Evolutionary conservation across 1,140 invertebrate genomes (phyloP).

Genomic region (Ridgeia piscesae): DNA sequence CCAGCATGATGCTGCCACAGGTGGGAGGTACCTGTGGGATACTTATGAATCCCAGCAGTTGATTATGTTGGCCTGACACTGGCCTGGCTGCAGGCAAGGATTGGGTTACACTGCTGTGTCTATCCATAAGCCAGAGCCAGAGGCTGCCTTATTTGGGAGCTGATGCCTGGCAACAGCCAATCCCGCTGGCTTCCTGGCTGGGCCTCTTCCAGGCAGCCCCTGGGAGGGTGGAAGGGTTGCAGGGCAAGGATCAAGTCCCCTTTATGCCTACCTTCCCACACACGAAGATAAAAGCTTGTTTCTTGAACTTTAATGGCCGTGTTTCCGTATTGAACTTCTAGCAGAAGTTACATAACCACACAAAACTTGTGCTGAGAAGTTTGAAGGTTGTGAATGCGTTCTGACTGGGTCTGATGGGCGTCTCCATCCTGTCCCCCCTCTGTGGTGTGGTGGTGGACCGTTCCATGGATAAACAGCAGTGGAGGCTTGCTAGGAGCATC

Average conservation of each 20-base stretch:
- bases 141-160: neutral
- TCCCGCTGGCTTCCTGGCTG: conserved; percentile 2
- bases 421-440: neutral
- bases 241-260: neutral
- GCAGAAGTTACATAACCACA: neutral
- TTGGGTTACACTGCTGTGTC: neutral
- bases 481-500: neutral
- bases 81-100: neutral
- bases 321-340: neutral
- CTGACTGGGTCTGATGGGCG: neutral
- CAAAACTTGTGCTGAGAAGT: neutral
- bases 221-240: neutral
- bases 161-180: conserved; percentile 3
- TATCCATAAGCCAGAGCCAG: neutral
- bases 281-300: neutral
- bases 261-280: neutral
- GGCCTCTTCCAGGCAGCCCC: neutral
- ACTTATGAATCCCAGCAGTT: neutral
- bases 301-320: neutral
- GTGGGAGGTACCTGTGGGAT: neutral
- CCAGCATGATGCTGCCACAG: neutral
- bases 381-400: neutral
- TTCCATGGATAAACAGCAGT: neutral
- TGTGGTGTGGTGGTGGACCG: neutral
- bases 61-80: neutral